Percentiles rank a stretch among this genome's conserved stretches.
These are phyloP conservation scores for Eupithecia exiguata DNA, from an alignment of 2,888 invertebrate genomes.

Conservation along the genomic window DNA sequence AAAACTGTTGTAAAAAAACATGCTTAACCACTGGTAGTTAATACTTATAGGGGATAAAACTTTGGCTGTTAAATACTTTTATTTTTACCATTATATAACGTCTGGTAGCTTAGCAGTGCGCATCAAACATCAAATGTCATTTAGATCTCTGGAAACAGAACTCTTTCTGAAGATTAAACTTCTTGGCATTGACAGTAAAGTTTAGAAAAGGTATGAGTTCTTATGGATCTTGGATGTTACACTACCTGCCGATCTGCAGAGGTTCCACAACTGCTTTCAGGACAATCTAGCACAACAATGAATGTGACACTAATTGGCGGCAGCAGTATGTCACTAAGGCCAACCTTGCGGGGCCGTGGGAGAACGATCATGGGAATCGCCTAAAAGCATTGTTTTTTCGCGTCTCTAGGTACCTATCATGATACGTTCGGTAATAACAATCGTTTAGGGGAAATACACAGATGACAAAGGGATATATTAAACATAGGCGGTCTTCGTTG, in stretches of 20 bases:
- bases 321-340: conserved; percentile 41
- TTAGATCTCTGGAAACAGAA: background rate
- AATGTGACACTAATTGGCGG: conserved; percentile 38
- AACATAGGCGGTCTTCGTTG: conserved; percentile 20
- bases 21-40: conserved; percentile 13
- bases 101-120: background rate
- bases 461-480: background rate
- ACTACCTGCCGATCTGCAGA: conserved; percentile 12
- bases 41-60: background rate
- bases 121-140: background rate
- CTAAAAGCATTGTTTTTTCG: conserved; percentile 58
- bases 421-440: conserved; percentile 39
- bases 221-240: background rate
- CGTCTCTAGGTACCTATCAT: conserved; percentile 35
- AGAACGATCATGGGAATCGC: conserved; percentile 58
- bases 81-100: background rate
- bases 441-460: conserved; percentile 36
- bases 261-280: conserved; percentile 11
- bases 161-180: background rate
- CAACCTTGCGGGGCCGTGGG: conserved; percentile 63
- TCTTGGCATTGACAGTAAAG: background rate
- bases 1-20: conserved; percentile 12
- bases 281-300: conserved; percentile 27
- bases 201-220: background rate
- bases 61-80: background rate